Percentiles rank a stretch among this genome's conserved stretches.
These are phyloP conservation scores for Loriculus beryllinus DNA, from an alignment of 2,797 vertebrate species.

Conservation along the genomic window DNA sequence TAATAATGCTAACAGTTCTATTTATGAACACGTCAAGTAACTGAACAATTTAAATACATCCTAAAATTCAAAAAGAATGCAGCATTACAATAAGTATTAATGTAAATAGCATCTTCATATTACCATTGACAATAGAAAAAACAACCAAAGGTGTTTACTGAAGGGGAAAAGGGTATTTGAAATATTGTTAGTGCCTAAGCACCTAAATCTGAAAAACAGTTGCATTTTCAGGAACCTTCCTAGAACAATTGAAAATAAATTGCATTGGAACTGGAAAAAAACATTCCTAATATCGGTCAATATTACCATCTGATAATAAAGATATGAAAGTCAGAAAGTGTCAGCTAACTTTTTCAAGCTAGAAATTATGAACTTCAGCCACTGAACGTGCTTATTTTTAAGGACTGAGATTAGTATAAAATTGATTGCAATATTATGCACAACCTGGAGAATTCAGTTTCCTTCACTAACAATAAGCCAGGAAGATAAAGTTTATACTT, in stretches of 20 bases:
- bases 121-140: background rate
- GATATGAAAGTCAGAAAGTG: background rate
- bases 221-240: background rate
- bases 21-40: background rate
- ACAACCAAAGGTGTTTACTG: background rate
- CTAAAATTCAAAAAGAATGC: background rate
- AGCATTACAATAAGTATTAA: background rate
- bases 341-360: background rate
- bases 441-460: background rate
- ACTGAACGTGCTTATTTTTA: background rate
- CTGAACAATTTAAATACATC: background rate
- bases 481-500: background rate
- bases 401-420: background rate
- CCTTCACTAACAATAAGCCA: background rate
- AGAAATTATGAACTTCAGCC: background rate
- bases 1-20: background rate
- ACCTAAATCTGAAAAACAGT: background rate
- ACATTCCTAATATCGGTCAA: background rate
- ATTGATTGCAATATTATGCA: background rate
- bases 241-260: background rate
- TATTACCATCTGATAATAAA: background rate
- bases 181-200: background rate
- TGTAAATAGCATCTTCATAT: background rate
- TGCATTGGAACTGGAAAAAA: background rate
- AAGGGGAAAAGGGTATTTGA: background rate